Evolutionary conservation across 2,888 invertebrate genomes (phyloP), one percentile per base, ranked within the genome.

Genomic region (Trichogramma evanescens): DNA sequence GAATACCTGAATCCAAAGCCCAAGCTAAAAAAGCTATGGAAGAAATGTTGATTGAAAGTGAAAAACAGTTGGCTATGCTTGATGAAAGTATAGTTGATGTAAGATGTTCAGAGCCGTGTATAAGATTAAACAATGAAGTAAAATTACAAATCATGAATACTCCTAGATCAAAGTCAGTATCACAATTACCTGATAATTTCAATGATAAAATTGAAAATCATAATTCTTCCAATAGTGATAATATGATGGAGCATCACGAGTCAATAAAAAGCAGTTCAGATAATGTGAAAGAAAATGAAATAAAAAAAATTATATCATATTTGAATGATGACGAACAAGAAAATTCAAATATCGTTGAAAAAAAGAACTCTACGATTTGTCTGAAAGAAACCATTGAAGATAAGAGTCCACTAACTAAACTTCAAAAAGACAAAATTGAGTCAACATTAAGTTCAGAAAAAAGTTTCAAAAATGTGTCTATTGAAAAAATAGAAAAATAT

Each of bases 31-130:
- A 48, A 42, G 69, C 57, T 40, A 66, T 71, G 64, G 56, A 62
- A 46, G 54, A 64, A 7, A 67, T 72, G 41, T 59, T 67, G 4
- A 54, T 64, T 4, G 67, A 66, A 54, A 72, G 71, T 39, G 71
- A 72, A 13, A 62, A 67, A 45, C 74, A 74, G 61, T 63, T 72
- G 70, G 71, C 70, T 48, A 70, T 68, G 2, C 50, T 73, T 41
- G 65, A 68, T 42, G 66, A 66, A n/a, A 61, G 61, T 9, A 60
- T 43, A 4, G 43, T 56, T 38, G 64, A 62, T 3, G 6, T 62
- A 6, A 59, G 64, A 62, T 59, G 7, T 50, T 64, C 64, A 6
- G 64, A 64, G 7, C 64, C 64, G 2, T 62, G 56, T 26, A 64
- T 58, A 44, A 62, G 56, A 6, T 56, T 40, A 6, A 50, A 60